Conservation (phyloP, 2,113 vertebrate species). For the Muntiacus muntjak region DNA sequence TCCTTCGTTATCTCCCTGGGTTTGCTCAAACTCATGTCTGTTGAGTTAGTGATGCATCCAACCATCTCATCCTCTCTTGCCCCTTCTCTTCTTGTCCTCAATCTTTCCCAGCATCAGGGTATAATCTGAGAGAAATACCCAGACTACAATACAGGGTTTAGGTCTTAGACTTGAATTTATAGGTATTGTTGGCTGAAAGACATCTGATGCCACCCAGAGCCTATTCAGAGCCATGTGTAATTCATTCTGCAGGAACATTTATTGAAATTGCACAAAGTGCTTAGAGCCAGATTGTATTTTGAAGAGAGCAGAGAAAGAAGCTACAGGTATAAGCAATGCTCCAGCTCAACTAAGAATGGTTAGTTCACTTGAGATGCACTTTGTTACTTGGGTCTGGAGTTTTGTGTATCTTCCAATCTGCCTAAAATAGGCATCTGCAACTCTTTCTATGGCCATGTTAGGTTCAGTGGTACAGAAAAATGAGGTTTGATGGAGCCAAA, state of each 20-base stretch:
- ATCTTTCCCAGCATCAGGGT: not conserved
- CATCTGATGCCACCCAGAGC: not conserved
- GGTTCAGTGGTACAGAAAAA: not conserved
- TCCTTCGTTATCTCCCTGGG: not conserved
- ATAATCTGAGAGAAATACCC: not conserved
- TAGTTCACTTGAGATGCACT: not conserved
- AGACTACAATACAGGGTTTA: not conserved
- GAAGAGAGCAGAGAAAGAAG: not conserved
- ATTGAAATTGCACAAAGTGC: not conserved
- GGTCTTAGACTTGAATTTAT: not conserved
- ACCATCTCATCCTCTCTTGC: not conserved
- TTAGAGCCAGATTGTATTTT: not conserved
- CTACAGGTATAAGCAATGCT: not conserved
- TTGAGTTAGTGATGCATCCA: not conserved
- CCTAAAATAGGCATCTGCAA: not conserved
- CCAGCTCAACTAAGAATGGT: not conserved
- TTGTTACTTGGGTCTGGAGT: not conserved
- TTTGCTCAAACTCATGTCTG: not conserved
- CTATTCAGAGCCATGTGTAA: not conserved
- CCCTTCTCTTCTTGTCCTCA: not conserved
- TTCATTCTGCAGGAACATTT: not conserved
- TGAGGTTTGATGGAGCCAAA: not conserved
- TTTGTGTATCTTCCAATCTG: not conserved
- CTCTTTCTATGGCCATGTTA: not conserved
- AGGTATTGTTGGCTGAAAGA: not conserved